Evolutionary conservation across 2,113 vertebrate genomes (phyloP).

Genomic region (Melanocharis versteri): DNA sequence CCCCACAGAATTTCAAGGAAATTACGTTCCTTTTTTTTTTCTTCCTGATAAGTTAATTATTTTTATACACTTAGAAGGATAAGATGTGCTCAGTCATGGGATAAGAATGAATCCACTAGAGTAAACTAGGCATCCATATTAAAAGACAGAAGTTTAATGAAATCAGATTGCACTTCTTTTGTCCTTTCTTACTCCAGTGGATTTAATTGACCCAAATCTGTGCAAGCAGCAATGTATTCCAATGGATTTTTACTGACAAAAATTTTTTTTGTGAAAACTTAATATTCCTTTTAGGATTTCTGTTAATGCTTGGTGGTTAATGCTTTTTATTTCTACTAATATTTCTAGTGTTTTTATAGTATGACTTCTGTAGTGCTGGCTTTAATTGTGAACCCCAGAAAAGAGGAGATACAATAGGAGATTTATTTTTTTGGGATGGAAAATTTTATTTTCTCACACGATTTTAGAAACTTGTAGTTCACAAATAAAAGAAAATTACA

Average conservation of each 20-base stretch:
- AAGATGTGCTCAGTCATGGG: neutral
- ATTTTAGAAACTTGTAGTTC: neutral
- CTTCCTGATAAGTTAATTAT: neutral
- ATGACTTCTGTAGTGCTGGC: neutral
- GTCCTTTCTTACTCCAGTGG: neutral
- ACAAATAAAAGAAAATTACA: neutral
- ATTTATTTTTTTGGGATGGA: neutral
- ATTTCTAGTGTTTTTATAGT: neutral
- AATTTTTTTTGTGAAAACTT: neutral
- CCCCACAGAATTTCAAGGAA: neutral
- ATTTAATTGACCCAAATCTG: neutral
- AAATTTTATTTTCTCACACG: neutral
- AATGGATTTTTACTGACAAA: neutral
- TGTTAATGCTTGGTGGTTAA: neutral
- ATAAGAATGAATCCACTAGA: neutral
- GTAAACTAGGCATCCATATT: neutral
- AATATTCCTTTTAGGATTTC: neutral
- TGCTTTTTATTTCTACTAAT: neutral
- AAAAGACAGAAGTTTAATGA: neutral
- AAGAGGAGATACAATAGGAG: neutral
- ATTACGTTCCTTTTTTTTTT: neutral
- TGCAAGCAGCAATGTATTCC: neutral
- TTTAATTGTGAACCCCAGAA: neutral
- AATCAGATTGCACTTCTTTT: neutral
- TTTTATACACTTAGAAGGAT: neutral